These are phyloP conservation scores for Drosophila setosimentum DNA, from an alignment of 2,888 invertebrate species.

Conservation along the genomic window DNA sequence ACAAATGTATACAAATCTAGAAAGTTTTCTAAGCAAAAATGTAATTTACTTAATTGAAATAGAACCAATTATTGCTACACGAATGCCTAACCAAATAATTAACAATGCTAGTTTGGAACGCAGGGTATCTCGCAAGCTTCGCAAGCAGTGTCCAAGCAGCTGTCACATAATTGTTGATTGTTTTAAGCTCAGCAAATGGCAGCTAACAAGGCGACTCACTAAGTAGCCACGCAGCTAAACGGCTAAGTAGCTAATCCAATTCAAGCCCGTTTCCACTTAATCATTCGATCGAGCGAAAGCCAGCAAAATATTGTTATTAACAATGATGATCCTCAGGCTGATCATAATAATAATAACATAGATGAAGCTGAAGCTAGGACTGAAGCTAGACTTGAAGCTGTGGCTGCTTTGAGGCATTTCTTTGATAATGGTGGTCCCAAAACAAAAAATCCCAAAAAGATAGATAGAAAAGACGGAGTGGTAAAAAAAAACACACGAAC, in stretches of 20 bases:
- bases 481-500: constrained; percentile 53
- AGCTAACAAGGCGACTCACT: constrained; percentile 46
- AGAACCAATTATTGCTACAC: neutral
- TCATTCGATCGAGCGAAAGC: constrained; percentile 69
- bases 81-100: neutral
- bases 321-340: constrained; percentile 10
- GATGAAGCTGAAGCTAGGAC: neutral
- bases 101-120: rapidly evolving
- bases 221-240: constrained; percentile 38
- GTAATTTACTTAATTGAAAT: neutral
- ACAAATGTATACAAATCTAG: no score
- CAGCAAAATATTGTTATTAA: constrained; percentile 73
- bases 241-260: constrained; percentile 39
- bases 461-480: constrained; percentile 2
- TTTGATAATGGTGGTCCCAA: constrained; percentile 43
- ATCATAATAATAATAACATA: constrained; percentile 3
- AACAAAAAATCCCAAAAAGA: neutral
- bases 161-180: neutral
- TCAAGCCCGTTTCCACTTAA: constrained; percentile 65
- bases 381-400: constrained; percentile 1
- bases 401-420: constrained; percentile 21
- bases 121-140: constrained; percentile 11
- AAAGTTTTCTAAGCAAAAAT: neutral
- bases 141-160: rapidly evolving
- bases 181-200: constrained; percentile 31